Conservation (phyloP, 2,113 vertebrate genomes). For the Hippoglossus stenolepis region DNA sequence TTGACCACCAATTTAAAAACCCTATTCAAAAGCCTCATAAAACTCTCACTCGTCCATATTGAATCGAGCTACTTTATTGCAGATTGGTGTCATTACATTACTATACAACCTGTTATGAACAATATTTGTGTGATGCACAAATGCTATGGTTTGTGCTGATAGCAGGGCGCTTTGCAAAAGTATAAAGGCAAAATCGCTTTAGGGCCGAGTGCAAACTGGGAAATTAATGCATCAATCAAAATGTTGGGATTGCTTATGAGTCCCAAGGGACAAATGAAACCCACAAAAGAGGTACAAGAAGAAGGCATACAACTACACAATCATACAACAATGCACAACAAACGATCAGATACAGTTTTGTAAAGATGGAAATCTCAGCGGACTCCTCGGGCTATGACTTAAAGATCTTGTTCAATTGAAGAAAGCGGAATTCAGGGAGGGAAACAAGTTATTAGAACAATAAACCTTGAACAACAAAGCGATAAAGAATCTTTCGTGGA, state of each 20-base stretch:
- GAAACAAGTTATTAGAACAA: constrained; percentile 26
- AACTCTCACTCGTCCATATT: constrained; percentile 18
- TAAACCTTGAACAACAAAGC: constrained; percentile 46
- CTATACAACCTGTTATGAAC: constrained; percentile 57
- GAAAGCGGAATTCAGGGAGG: background rate
- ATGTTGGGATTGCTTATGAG: constrained; percentile 61
- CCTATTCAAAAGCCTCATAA: constrained; percentile 24
- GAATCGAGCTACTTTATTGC: background rate
- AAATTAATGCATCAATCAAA: constrained; percentile 75
- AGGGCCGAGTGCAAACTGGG: constrained; percentile 51
- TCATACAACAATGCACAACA: constrained; percentile 49
- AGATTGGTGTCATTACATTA: constrained; percentile 51
- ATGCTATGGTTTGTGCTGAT: constrained; percentile 56
- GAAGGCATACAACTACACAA: constrained; percentile 39
- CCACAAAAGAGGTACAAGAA: constrained; percentile 43
- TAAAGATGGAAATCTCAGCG: constrained; percentile 55
- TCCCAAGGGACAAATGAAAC: constrained; percentile 69
- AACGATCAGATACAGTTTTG: constrained; percentile 52
- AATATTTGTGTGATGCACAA: constrained; percentile 59
- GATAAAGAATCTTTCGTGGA: constrained; percentile 47
- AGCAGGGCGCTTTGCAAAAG: constrained; percentile 45
- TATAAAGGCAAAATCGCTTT: constrained; percentile 57
- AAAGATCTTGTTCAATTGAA: constrained; percentile 46
- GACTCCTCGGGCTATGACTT: constrained; percentile 49
- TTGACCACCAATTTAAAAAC: constrained; percentile 25